phyloP scores from a whole-genome alignment of 2,797 vertebrate genomes.

The Rhabdomys pumilio region DNA sequence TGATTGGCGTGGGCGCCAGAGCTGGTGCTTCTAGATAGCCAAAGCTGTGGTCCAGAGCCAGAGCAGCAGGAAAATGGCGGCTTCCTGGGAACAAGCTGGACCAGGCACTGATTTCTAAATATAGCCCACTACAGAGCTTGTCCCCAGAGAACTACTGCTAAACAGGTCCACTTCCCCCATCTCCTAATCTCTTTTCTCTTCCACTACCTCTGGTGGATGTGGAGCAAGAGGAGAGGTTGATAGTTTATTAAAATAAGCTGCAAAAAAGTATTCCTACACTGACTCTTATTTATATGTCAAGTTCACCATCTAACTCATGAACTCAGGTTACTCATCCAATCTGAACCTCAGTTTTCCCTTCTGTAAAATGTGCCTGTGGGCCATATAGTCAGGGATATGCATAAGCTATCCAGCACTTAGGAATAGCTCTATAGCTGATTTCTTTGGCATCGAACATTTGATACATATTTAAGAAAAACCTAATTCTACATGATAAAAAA shows the following conservation, averaged over 20 bases:
- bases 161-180: not conserved
- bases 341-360: slow-evolving; percentile 9
- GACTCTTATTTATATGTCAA: not conserved
- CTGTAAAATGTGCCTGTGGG: not conserved
- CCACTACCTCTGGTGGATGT: not conserved
- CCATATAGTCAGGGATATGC: not conserved
- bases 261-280: not conserved
- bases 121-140: too few relatives aligned
- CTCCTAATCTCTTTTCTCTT: not conserved
- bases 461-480: not conserved
- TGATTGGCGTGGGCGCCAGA: too few relatives aligned
- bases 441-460: not conserved
- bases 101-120: too few relatives aligned
- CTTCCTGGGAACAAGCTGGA: too few relatives aligned
- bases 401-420: not conserved
- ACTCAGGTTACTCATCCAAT: not conserved
- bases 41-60: too few relatives aligned
- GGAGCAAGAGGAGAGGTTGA: not conserved
- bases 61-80: too few relatives aligned
- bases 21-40: too few relatives aligned
- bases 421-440: not conserved
- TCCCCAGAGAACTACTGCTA: not conserved
- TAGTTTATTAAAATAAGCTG: not conserved
- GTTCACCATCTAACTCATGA: not conserved
- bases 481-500: slow-evolving; percentile 27